phyloP scores from a whole-genome alignment of 2,113 vertebrate genomes.

The Mesoclemmys tuberculata region DNA sequence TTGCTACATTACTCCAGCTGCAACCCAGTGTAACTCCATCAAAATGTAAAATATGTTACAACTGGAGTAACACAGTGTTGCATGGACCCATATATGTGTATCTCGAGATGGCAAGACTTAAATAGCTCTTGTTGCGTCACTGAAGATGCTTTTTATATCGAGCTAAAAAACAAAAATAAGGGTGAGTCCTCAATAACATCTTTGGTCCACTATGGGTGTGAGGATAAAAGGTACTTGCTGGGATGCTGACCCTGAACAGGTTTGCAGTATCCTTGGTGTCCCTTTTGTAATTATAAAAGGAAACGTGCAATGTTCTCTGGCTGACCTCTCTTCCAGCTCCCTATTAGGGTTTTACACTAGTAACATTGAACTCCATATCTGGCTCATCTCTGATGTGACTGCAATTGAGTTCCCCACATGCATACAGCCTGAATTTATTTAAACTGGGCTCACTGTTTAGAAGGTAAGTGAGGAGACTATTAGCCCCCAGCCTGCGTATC shows the following conservation, averaged over 20 bases:
- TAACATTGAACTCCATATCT: conserved; percentile 32
- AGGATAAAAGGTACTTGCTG: not conserved
- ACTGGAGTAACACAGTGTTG: not conserved
- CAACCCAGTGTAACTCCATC: not conserved
- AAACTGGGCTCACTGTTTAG: conserved; percentile 41
- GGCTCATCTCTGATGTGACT: not conserved
- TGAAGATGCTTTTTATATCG: not conserved
- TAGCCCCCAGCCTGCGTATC: conserved; percentile 36
- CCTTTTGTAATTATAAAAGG: conserved; percentile 4
- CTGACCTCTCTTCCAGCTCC: not conserved
- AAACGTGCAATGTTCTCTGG: not conserved
- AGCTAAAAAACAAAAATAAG: not conserved
- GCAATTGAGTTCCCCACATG: conserved; percentile 32
- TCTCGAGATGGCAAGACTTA: not conserved
- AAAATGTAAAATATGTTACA: not conserved
- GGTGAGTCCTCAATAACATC: not conserved
- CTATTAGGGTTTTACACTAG: conserved; percentile 39
- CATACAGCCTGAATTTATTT: conserved; percentile 49
- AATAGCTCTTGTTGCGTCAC: not conserved
- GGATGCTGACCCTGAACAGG: not conserved
- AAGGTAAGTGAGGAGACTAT: conserved; percentile 54
- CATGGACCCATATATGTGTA: fast-evolving
- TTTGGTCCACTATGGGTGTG: not conserved
- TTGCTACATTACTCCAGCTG: not conserved
- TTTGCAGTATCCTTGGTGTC: not conserved